A percentile compares a stretch with the other conserved stretches of the same genome.
Evolutionary conservation across 2,797 vertebrate genomes (phyloP).

Genomic region (Tauraco hartlaubi): DNA sequence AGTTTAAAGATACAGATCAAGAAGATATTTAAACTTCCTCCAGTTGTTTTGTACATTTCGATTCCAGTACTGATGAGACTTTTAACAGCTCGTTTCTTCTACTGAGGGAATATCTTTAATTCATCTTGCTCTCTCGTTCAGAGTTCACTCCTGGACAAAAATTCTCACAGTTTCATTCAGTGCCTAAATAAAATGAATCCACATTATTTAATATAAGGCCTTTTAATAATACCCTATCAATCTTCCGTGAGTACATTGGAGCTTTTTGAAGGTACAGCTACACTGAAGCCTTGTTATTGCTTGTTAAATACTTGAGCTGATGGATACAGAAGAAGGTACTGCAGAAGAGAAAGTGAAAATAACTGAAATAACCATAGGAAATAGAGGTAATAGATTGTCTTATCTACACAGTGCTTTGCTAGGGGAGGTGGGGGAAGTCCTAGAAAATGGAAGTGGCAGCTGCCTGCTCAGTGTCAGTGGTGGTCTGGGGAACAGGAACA

Average conservation of each 20-base stretch:
- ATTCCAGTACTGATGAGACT: not conserved
- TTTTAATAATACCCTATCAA: not conserved
- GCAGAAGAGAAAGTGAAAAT: not conserved
- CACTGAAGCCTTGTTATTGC: not conserved
- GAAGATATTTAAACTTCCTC: not conserved
- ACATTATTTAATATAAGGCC: not conserved
- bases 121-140: not conserved
- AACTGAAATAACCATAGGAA: not conserved
- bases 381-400: fast-evolving
- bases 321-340: not conserved
- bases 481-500: not conserved
- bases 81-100: not conserved
- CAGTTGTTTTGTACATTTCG: not conserved
- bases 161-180: not conserved
- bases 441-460: not conserved
- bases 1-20: not conserved
- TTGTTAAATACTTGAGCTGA: not conserved
- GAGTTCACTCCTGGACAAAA: not conserved
- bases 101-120: not conserved
- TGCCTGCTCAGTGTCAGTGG: not conserved
- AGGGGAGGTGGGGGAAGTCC: not conserved
- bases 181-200: not conserved
- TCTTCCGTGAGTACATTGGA: not conserved
- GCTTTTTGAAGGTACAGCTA: not conserved
- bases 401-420: not conserved